phyloP scores from a whole-genome alignment of 2,113 vertebrate species.

The Alligator mississippiensis region DNA sequence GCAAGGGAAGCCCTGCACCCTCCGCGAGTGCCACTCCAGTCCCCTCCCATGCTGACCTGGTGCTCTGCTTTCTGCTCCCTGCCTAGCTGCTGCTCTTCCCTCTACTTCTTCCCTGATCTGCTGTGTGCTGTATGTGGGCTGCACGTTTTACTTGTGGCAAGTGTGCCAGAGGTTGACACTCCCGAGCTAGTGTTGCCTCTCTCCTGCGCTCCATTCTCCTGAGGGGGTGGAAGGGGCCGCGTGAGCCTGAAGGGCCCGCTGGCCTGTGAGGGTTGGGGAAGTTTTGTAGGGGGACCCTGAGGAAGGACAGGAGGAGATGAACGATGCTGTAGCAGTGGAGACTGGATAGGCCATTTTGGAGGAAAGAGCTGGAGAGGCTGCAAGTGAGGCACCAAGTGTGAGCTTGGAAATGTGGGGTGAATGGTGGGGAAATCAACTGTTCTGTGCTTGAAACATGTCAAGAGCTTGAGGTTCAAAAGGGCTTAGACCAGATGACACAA shows the following conservation, averaged over 20 bases:
- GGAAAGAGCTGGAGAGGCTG: slow-evolving; percentile 44
- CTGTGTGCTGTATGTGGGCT: too few relatives aligned
- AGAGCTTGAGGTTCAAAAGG: neutral
- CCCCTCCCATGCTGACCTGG: too few relatives aligned
- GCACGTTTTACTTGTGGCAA: too few relatives aligned
- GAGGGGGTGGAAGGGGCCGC: neutral
- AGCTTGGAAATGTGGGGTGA: neutral
- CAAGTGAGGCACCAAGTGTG: slow-evolving; percentile 33
- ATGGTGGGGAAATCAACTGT: neutral
- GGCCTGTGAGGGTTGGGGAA: slow-evolving; percentile 22
- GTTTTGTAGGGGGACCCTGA: slow-evolving; percentile 27
- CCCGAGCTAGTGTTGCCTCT: too few relatives aligned
- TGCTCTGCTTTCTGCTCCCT: too few relatives aligned
- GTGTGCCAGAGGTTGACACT: too few relatives aligned
- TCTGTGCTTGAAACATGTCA: neutral
- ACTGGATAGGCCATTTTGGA: slow-evolving; percentile 31
- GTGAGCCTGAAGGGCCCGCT: neutral
- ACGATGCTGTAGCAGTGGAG: slow-evolving; percentile 16
- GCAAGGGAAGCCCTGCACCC: too few relatives aligned
- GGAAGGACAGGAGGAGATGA: slow-evolving; percentile 27
- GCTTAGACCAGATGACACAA: neutral
- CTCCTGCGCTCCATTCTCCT: neutral
- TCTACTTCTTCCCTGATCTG: too few relatives aligned
- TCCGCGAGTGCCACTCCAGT: too few relatives aligned
- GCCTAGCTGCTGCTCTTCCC: too few relatives aligned